These are phyloP conservation scores for Nannoperca australis DNA, from an alignment of 2,797 vertebrate species.

Conservation along the genomic window DNA sequence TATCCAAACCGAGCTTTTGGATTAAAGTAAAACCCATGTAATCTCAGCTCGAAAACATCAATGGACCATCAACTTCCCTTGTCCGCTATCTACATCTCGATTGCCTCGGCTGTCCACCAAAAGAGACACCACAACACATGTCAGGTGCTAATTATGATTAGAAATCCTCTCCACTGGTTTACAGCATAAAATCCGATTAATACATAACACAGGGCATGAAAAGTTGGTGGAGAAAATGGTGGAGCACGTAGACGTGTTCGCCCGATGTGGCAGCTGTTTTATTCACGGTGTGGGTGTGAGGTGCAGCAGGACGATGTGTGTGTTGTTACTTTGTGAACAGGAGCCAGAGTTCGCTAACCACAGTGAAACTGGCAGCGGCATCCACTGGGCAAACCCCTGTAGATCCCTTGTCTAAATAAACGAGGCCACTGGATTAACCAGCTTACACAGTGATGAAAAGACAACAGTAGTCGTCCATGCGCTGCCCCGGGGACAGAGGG, in stretches of 20 bases:
- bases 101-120: conserved; percentile 5
- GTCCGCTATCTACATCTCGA: conserved; percentile 36
- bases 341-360: conserved; percentile 53
- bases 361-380: conserved; percentile 62
- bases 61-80: conserved; percentile 71
- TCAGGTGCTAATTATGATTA: conserved; percentile 40
- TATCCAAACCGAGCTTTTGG: conserved; percentile 47
- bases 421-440: conserved; percentile 73
- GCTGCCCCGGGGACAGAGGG: conserved; percentile 54
- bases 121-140: conserved; percentile 27
- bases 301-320: conserved; percentile 26
- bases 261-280: conserved; percentile 37
- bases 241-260: conserved; percentile 28
- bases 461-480: conserved; percentile 77
- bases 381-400: conserved; percentile 62
- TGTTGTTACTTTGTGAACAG: conserved; percentile 35
- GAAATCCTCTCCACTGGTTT: conserved; percentile 10
- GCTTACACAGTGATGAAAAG: conserved; percentile 84
- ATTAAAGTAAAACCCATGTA: conserved; percentile 55
- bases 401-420: conserved; percentile 82
- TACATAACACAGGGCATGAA: neutral
- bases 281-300: conserved; percentile 35
- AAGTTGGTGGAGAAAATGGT: neutral
- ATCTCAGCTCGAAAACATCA: conserved; percentile 64
- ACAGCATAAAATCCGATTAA: neutral